phyloP scores from a whole-genome alignment of 1,140 invertebrate species.

The Oedothorax gibbosus region DNA sequence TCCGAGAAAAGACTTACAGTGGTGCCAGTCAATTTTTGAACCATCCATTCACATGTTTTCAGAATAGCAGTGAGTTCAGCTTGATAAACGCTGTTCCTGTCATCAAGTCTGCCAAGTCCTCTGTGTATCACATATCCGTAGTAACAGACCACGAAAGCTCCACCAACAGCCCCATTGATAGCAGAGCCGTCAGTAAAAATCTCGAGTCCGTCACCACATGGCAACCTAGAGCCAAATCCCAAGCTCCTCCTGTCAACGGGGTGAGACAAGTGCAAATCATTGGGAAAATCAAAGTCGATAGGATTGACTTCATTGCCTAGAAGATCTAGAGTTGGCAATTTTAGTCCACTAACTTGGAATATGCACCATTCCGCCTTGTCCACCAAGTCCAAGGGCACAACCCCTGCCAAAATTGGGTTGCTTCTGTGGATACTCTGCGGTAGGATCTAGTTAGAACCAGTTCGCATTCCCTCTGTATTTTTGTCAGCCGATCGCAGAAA shows the following conservation, averaged over 20 bases:
- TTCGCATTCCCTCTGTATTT: neutral
- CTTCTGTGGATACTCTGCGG: neutral
- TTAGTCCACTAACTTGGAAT: neutral
- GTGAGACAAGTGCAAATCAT: no score
- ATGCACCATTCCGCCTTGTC: no score
- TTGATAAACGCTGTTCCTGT: neutral
- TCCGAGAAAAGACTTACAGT: neutral
- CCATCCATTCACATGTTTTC: neutral
- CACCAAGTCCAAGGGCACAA: neutral
- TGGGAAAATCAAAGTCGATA: no score
- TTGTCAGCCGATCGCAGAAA: neutral
- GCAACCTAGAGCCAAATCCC: neutral
- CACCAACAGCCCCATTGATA: neutral
- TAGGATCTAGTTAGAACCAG: neutral
- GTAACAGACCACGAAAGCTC: neutral
- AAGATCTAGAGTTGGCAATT: neutral
- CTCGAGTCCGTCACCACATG: neutral
- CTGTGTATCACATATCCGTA: neutral
- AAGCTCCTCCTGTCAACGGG: neutral
- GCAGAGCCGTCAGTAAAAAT: neutral
- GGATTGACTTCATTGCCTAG: rapidly evolving
- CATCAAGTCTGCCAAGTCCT: neutral
- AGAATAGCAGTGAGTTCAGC: neutral
- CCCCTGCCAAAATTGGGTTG: neutral
- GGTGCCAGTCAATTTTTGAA: no score